Percentiles rank a stretch among this genome's conserved stretches.
Conservation (phyloP, 1,140 invertebrate genomes). For the Eriosoma lanigerum region DNA sequence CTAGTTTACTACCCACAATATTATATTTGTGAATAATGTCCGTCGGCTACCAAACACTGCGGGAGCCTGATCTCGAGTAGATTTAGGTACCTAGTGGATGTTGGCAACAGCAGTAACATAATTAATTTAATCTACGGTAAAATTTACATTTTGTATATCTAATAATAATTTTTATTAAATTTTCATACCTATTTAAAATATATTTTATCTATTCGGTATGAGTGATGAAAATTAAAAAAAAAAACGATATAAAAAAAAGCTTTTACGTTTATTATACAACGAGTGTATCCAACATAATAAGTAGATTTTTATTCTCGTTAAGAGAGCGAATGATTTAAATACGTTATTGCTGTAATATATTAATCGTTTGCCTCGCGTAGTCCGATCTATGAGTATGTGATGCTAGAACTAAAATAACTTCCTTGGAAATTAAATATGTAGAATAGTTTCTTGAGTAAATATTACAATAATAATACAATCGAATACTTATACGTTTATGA, state of each 20-base stretch:
- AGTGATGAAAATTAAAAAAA: no score
- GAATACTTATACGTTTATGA: no score
- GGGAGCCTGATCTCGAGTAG: background rate
- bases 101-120: background rate
- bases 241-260: no score
- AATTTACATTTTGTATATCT: constrained; percentile 24
- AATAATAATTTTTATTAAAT: constrained; percentile 15
- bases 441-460: no score
- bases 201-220: no score
- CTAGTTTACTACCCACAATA: background rate
- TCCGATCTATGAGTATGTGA: no score
- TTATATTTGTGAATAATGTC: constrained; percentile 1
- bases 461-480: no score
- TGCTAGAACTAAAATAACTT: no score
- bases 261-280: constrained; percentile 1
- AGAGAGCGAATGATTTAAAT: background rate
- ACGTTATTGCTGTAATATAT: no score
- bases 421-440: no score
- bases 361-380: no score
- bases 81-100: background rate
- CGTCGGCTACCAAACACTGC: background rate
- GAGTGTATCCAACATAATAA: background rate
- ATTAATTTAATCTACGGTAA: background rate
- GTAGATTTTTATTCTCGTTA: constrained; percentile 3
- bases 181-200: background rate